A percentile compares a stretch with the other conserved stretches of the same genome.
Evolutionary conservation across 2,888 invertebrate genomes (phyloP).

Genomic region (Oxyteleia sp.): DNA sequence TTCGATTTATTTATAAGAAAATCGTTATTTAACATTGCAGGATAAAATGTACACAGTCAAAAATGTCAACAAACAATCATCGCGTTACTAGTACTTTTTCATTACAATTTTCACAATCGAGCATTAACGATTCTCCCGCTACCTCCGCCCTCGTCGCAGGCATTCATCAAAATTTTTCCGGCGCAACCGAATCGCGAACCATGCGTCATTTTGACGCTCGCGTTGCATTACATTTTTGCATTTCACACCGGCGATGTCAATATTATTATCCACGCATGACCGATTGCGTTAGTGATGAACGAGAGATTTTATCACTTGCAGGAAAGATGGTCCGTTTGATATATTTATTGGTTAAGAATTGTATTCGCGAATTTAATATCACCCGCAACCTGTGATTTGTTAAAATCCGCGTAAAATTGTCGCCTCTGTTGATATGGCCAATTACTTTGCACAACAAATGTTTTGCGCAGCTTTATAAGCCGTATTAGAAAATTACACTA

Average conservation of each 20-base stretch:
- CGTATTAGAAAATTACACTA: too few relatives aligned
- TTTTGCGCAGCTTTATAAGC: too few relatives aligned
- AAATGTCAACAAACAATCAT: conserved; percentile 30
- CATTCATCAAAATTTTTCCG: conserved; percentile 54
- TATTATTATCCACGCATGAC: conserved; percentile 61
- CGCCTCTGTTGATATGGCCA: conserved; percentile 1
- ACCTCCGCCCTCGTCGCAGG: background rate
- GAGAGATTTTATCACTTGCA: conserved; percentile 59
- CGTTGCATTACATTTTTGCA: conserved; percentile 48
- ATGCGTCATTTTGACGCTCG: conserved; percentile 53
- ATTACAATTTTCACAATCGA: conserved; percentile 25
- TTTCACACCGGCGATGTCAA: conserved; percentile 42
- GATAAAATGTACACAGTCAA: too few relatives aligned
- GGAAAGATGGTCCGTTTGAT: conserved; percentile 52
- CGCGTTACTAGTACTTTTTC: conserved; percentile 21
- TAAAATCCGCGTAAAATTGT: background rate
- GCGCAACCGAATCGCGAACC: conserved; percentile 25
- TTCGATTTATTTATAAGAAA: too few relatives aligned
- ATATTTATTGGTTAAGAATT: conserved; percentile 57
- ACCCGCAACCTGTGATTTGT: conserved; percentile 31
- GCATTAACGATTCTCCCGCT: conserved; percentile 42
- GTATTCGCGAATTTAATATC: conserved; percentile 41
- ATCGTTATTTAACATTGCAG: too few relatives aligned
- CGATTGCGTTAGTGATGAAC: conserved; percentile 57
- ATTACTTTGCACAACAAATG: conserved; percentile 11